Percentiles rank a stretch among this genome's conserved stretches.
Conservation (phyloP, 2,888 invertebrate genomes). For the Eulithis prunata region DNA sequence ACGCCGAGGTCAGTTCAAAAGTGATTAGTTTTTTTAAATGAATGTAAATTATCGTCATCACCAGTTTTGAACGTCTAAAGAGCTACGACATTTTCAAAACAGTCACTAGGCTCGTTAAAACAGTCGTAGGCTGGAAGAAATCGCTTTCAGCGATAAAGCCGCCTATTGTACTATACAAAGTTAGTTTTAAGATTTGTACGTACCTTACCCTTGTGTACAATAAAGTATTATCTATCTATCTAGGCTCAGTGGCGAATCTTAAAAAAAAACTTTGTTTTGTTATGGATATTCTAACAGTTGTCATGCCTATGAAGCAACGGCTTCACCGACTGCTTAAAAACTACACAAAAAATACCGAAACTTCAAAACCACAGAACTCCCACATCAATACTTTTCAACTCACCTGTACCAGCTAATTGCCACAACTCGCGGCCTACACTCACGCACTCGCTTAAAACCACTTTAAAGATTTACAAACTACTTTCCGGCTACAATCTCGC, state of each 20-base stretch:
- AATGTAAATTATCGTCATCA: no score
- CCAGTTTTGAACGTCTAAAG: background rate
- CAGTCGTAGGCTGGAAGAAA: no score
- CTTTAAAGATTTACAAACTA: slow-evolving; percentile 45
- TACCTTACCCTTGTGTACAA: no score
- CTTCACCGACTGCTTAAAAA: background rate
- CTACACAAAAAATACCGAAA: background rate
- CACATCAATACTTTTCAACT: slow-evolving; percentile 4
- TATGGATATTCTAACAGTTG: no score
- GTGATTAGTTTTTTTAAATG: no score
- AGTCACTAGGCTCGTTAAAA: no score
- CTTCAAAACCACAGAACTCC: background rate
- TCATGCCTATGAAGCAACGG: background rate
- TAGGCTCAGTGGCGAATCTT: background rate
- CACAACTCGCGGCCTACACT: slow-evolving; percentile 8
- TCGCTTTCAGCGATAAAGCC: no score
- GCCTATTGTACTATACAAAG: no score
- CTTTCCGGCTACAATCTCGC: slow-evolving; percentile 43
- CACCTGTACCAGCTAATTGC: slow-evolving; percentile 21
- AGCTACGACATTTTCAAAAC: no score
- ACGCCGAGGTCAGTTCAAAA: no score
- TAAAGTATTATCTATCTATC: no score
- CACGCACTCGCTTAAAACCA: slow-evolving; percentile 31
- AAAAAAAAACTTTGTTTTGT: background rate
- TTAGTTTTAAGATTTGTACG: no score